Percentiles rank a stretch among this genome's conserved stretches.
These are phyloP conservation scores for Stenurella melanura DNA, from an alignment of 2,888 invertebrate genomes.

Conservation along the genomic window DNA sequence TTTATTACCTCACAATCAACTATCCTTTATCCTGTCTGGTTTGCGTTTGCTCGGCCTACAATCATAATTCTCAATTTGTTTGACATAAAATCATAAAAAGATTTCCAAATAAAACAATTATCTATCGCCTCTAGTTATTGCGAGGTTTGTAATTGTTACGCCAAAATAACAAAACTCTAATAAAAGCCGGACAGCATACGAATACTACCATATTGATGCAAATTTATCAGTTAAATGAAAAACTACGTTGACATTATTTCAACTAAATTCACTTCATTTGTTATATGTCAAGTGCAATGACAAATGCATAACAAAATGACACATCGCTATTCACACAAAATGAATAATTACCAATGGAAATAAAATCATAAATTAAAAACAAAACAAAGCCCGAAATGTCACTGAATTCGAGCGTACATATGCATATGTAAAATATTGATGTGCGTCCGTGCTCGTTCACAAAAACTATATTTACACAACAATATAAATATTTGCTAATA, in stretches of 20 bases:
- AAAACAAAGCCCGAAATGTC: conserved; percentile 45
- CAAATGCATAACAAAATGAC: conserved; percentile 55
- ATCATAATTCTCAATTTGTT: no score
- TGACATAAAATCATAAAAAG: no score
- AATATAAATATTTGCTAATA: not conserved
- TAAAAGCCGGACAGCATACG: not conserved
- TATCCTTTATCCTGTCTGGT: no score
- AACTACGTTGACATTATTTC: conserved; percentile 50
- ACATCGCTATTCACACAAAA: conserved; percentile 53
- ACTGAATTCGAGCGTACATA: conserved; percentile 20
- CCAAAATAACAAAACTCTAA: conserved; percentile 29
- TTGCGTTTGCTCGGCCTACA: no score
- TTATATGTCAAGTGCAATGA: conserved; percentile 54
- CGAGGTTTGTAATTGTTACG: not conserved
- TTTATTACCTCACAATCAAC: no score
- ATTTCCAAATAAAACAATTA: no score
- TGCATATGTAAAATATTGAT: conserved; percentile 24
- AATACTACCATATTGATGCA: conserved; percentile 34
- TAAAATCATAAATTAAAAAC: conserved; percentile 54
- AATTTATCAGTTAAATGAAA: conserved; percentile 48
- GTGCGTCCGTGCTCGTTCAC: not conserved
- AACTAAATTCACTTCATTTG: conserved; percentile 56
- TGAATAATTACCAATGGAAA: conserved; percentile 55
- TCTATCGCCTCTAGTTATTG: not conserved
- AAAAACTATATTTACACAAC: conserved; percentile 23